Evolutionary conservation across 2,888 invertebrate species (phyloP).

Genomic region (Biston betularia): DNA sequence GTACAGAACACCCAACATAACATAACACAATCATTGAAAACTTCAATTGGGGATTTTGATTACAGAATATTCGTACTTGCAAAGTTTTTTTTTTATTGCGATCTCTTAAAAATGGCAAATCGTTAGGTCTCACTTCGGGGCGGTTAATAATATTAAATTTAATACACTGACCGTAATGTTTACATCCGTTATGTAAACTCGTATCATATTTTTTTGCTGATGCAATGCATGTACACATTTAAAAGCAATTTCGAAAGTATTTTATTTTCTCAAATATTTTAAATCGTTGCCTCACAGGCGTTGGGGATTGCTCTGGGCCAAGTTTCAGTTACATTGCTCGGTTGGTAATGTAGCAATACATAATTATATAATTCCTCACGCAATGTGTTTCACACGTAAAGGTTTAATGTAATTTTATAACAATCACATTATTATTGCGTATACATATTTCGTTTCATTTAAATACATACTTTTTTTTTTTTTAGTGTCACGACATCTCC

Average conservation of each 20-base stretch:
- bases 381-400: constrained; percentile 22
- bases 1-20: too few relatives aligned
- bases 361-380: constrained; percentile 17
- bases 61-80: too few relatives aligned
- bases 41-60: too few relatives aligned
- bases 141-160: not conserved
- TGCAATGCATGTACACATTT: constrained; percentile 13
- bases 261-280: constrained; percentile 24
- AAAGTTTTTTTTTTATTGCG: too few relatives aligned
- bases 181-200: constrained; percentile 1
- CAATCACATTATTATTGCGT: not conserved
- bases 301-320: not conserved
- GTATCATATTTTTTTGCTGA: constrained; percentile 1
- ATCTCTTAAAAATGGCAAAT: too few relatives aligned
- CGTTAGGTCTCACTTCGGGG: not conserved
- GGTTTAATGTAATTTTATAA: constrained; percentile 9
- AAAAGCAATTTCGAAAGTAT: too few relatives aligned
- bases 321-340: constrained; percentile 35
- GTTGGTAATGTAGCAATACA: constrained; percentile 34
- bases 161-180: not conserved
- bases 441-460: too few relatives aligned
- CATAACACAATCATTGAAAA: too few relatives aligned
- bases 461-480: too few relatives aligned
- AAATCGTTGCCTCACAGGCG: not conserved
- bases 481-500: too few relatives aligned